Base-by-base conservation (phyloP, 2,888 invertebrate species). In the Petrophora chlorosata region DNA sequence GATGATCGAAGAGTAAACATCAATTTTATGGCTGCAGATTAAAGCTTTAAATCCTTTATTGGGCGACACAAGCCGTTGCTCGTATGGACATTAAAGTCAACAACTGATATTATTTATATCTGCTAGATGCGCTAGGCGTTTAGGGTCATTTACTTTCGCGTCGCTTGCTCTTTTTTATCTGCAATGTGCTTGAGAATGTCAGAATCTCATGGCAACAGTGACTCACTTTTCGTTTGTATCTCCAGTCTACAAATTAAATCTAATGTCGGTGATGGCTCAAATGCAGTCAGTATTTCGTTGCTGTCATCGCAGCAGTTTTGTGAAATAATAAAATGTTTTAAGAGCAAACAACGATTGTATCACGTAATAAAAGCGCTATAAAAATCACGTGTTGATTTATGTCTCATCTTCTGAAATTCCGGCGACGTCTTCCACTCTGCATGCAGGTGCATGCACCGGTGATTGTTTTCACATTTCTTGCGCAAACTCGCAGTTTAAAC, bases 41-140 rank as follows among this genome's bases (percentile, higher is more conserved):
- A 73, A 61, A 56, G 72, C 67, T 63, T 53, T 36, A 55, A 65
- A 68, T 73, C 49, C 59, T 45, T 57, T 40, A 47, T 55, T 38
- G 12, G 17, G 23, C 23, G 30, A 22, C 12, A 40, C 47, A 51
- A 59, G 53, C n/a, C n/a, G n/a, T n/a, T n/a, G n/a, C n/a, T n/a
- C 29, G 28, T 9, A 19, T 28, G 19, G 59, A 64, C 69, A 67
- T 73, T 62, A 70, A 66, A 75, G 76, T 76, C 73, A 72, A 74
- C 75, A 74, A 73, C 67, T 73, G 73, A 76, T 79, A 82, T 82
- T 82, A 85, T 84, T 84, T 82, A 82, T 83, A 81, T 77, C 82
- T 74, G 69, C 63, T 77, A 71, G 77, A 76, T 77, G 74, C 56
- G 74, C 74, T 78, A 76, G 76, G 73, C 75, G 76, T 81, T 81